Evolutionary conservation across 2,797 vertebrate genomes (phyloP), one percentile per base, ranked within the genome.

Genomic region (Ambastaia sidthimunki): DNA sequence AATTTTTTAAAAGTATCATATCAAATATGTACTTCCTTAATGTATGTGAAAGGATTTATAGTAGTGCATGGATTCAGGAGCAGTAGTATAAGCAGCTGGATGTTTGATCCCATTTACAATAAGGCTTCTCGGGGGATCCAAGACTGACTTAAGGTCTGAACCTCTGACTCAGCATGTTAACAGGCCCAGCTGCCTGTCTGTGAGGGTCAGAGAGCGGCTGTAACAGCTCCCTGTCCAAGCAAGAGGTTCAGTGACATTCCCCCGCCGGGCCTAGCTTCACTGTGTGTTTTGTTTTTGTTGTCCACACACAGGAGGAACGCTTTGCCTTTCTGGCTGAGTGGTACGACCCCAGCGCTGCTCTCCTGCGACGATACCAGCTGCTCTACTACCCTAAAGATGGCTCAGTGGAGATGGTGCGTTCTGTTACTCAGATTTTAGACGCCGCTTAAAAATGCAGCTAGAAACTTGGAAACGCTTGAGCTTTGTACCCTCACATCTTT

Each of bases 291-390:
- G 62, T 81, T 60, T 85, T 34, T 84, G 81, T 76, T 80, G 31
- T 82, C 60, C 74, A 59, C 62, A 69, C 63, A 87, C 92, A 96
- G 86, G 95, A 95, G 74, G 96, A 98, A 34, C 95, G 97, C 73
- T 98, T 91, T 5, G 95, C 94, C 84, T 98, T 99, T 88, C 93
- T 96, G 67, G 88, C 95, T 28, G 97, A 99, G 86, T 99, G 97
- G 97, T 97, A 94, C 60, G 98, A 99, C 89, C 92, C 96, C 3
- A 94, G 87, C 55, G 95, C 97, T 65, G 90, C 94, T 10, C 95
- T 98, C 57, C 90, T 96, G 54, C 94, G 97, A 12, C 95, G 94
- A 70, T 99, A 95, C 68, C 96, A 98, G 55, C 95, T 99, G 57
- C 91, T 98, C 54, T 98, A 91, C 93, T 98, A 98, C 83, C 95